phyloP scores from a whole-genome alignment of 1,140 invertebrate species.

The Trypoxylus dichotomus region DNA sequence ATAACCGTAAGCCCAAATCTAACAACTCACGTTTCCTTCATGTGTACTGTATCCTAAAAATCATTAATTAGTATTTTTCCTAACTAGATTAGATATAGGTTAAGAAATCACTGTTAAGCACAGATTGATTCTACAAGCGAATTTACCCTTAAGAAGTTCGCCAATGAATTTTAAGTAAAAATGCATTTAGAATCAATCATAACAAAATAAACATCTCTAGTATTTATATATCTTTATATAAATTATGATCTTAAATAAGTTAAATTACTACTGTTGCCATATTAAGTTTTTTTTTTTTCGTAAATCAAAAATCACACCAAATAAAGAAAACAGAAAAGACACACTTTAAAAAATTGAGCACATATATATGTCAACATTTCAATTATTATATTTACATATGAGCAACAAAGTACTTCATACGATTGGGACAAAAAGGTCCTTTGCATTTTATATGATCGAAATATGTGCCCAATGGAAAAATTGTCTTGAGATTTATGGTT shows the following conservation, averaged over 20 bases:
- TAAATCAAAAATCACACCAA: constrained; percentile 25
- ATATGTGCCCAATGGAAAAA: constrained; percentile 1
- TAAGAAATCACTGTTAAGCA: constrained; percentile 21
- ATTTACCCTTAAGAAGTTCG: background rate
- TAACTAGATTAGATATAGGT: constrained; percentile 24
- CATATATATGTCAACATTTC: background rate
- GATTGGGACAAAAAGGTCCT: background rate
- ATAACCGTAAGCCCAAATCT: constrained; percentile 17
- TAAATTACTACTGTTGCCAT: constrained; percentile 21
- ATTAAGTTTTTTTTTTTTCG: background rate
- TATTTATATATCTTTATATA: constrained; percentile 17
- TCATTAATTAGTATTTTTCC: constrained; percentile 14
- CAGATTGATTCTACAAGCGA: background rate
- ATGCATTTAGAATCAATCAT: background rate
- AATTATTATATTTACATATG: constrained; percentile 14
- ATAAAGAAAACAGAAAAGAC: constrained; percentile 19
- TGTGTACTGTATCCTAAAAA: constrained; percentile 9
- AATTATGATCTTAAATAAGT: constrained; percentile 32
- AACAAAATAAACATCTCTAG: constrained; percentile 26
- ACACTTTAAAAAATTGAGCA: constrained; percentile 27
- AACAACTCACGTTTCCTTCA: constrained; percentile 4
- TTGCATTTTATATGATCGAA: background rate
- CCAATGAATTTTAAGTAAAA: background rate
- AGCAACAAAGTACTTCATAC: background rate
- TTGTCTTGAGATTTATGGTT: background rate